These are phyloP conservation scores for Sebastes kiyomatsui DNA, from an alignment of 2,797 vertebrate genomes.

Conservation along the genomic window DNA sequence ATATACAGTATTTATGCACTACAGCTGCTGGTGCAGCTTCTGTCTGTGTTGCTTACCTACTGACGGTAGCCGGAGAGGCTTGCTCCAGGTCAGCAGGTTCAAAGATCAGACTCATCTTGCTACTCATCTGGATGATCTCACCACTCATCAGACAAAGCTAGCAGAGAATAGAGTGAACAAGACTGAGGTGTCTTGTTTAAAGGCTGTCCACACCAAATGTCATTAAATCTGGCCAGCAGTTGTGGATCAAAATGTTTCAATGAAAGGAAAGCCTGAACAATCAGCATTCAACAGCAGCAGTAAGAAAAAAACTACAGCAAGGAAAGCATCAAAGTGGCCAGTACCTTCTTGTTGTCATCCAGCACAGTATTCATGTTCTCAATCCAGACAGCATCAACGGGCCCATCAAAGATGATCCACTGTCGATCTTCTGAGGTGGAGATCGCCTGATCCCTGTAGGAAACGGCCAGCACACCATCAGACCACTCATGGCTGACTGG, in stretches of 20 bases:
- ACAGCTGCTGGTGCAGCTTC: neutral
- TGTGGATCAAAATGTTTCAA: neutral
- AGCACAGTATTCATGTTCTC: conserved; percentile 98
- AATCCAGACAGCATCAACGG: conserved; percentile 96
- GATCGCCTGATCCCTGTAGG: conserved; percentile 89
- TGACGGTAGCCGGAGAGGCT: conserved; percentile 95
- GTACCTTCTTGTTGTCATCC: conserved; percentile 97
- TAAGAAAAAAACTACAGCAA: neutral
- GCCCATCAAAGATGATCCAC: conserved; percentile 97
- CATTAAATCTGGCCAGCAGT: neutral
- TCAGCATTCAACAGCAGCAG: neutral
- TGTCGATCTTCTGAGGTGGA: conserved; percentile 86
- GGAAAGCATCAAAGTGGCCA: neutral
- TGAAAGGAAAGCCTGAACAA: neutral
- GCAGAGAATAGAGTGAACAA: conserved; percentile 29
- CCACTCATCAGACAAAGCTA: conserved; percentile 97
- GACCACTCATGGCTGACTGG: conserved; percentile 93
- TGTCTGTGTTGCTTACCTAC: conserved; percentile 82
- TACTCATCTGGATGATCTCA: conserved; percentile 97
- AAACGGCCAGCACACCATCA: conserved; percentile 89
- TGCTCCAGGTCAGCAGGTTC: conserved; percentile 93
- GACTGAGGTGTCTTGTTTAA: too few species aligned
- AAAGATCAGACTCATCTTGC: conserved; percentile 96
- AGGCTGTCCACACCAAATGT: neutral
- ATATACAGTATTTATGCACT: neutral